Conservation (phyloP, 1,140 invertebrate genomes). For the Drosophila sp. region DNA sequence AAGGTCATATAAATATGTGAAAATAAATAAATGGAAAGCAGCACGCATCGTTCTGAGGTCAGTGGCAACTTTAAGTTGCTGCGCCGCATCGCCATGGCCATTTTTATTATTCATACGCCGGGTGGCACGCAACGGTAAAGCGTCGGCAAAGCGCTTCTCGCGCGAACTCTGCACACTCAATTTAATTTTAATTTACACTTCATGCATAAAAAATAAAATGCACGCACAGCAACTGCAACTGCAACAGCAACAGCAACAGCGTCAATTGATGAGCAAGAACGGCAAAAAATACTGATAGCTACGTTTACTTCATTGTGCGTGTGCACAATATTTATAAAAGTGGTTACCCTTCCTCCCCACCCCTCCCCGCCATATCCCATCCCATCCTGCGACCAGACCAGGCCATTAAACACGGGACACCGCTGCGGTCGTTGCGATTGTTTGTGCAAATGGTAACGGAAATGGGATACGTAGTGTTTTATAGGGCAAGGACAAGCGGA, state of each 20-base stretch:
- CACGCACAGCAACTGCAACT: constrained; percentile 39
- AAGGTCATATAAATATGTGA: constrained; percentile 55
- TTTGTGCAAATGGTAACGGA: constrained; percentile 43
- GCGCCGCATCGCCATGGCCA: constrained; percentile 31
- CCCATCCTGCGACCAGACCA: constrained; percentile 33
- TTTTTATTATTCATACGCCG: constrained; percentile 74
- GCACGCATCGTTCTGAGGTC: constrained; percentile 55
- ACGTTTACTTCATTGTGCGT: constrained; percentile 39
- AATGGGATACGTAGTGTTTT: constrained; percentile 39
- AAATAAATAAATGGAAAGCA: constrained; percentile 50
- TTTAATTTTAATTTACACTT: constrained; percentile 78
- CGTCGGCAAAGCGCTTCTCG: constrained; percentile 51
- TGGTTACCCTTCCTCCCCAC: constrained; percentile 44
- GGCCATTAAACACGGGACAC: constrained; percentile 63
- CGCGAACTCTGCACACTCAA: constrained; percentile 67
- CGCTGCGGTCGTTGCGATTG: constrained; percentile 37
- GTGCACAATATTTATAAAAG: constrained; percentile 70
- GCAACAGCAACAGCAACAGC: constrained; percentile 29
- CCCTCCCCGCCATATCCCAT: neutral
- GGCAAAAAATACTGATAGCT: constrained; percentile 36
- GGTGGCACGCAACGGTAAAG: constrained; percentile 38
- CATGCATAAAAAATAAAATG: constrained; percentile 77
- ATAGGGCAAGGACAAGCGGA: constrained; percentile 15
- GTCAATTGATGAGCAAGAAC: constrained; percentile 64
- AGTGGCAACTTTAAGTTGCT: constrained; percentile 59